phyloP scores from a whole-genome alignment of 2,113 vertebrate species.

The Machaerirhynchus nigripectus region DNA sequence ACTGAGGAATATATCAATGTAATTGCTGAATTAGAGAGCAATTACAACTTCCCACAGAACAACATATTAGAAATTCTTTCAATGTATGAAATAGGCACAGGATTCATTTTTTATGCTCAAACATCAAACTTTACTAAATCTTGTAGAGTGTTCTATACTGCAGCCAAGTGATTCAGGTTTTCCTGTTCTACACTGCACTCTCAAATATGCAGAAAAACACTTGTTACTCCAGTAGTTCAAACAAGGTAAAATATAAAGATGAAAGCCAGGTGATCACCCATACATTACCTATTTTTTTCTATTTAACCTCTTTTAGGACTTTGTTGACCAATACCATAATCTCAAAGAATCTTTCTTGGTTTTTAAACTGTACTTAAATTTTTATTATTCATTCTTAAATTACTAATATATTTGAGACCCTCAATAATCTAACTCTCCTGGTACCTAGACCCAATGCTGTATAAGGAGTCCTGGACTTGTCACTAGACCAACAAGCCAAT shows the following conservation, averaged over 20 bases:
- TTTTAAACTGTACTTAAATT: not conserved
- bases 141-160: not conserved
- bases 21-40: not conserved
- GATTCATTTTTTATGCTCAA: not conserved
- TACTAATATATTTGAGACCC: not conserved
- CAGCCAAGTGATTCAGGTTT: not conserved
- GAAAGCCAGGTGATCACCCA: not conserved
- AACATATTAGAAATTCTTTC: not conserved
- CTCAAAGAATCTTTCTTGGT: not conserved
- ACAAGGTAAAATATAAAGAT: not conserved
- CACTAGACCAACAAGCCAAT: not conserved
- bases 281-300: not conserved
- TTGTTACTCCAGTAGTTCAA: not conserved
- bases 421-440: not conserved
- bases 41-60: not conserved
- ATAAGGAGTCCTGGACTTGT: not conserved
- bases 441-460: not conserved
- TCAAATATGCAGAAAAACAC: not conserved
- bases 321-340: not conserved
- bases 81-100: not conserved
- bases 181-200: not conserved
- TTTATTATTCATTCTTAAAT: not conserved
- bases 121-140: not conserved
- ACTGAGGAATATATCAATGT: not conserved
- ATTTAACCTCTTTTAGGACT: not conserved